These are phyloP conservation scores for Chloroceryle aenea DNA, from an alignment of 2,113 vertebrate genomes.

Conservation along the genomic window DNA sequence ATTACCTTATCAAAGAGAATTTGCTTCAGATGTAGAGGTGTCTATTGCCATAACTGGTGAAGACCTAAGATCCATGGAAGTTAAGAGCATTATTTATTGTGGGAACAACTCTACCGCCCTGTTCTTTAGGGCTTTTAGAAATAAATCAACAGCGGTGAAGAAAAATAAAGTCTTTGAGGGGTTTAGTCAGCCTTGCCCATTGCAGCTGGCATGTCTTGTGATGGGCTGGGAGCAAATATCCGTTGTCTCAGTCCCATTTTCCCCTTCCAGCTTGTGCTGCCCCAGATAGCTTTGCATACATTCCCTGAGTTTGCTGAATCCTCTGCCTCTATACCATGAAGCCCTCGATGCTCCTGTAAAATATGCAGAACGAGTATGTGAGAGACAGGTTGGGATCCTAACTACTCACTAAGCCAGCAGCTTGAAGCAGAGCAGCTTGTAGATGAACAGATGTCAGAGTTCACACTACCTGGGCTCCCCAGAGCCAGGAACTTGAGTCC, in stretches of 20 bases:
- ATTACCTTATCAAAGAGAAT: neutral
- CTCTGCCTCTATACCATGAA: neutral
- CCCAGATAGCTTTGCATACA: neutral
- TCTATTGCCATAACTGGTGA: neutral
- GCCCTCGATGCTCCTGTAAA: neutral
- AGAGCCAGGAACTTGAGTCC: neutral
- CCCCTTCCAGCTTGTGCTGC: neutral
- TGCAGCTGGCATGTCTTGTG: accelerated
- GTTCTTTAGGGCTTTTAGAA: neutral
- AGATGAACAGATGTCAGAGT: neutral
- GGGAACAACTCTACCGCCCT: neutral
- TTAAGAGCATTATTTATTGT: neutral
- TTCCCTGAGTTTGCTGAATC: neutral
- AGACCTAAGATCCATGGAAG: accelerated
- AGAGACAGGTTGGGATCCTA: neutral
- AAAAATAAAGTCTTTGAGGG: neutral
- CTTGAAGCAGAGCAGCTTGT: neutral
- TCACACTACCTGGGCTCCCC: neutral
- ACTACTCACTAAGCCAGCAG: neutral
- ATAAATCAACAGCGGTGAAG: neutral
- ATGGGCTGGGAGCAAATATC: neutral
- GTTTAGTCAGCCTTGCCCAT: accelerated
- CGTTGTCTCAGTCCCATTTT: neutral
- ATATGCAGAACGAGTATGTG: neutral
- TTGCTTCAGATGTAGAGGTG: neutral